Evolutionary conservation across 2,113 vertebrate genomes (phyloP).

Genomic region (Scalopus aquaticus): DNA sequence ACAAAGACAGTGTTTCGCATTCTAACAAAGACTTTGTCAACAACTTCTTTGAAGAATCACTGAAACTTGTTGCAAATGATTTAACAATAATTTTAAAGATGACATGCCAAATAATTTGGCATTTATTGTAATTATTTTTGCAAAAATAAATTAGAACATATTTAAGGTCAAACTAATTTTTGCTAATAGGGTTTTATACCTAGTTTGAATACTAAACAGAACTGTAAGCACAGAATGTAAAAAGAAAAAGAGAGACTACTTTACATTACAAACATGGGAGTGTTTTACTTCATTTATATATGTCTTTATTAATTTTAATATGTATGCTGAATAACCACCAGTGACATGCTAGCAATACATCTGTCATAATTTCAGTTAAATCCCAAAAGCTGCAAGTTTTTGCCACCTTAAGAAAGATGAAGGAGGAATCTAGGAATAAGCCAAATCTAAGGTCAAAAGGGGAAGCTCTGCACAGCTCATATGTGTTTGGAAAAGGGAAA

Average conservation of each 20-base stretch:
- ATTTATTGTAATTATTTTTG: conserved; percentile 4
- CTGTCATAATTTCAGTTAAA: background rate
- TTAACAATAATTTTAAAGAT: background rate
- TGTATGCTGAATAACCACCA: background rate
- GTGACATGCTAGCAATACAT: background rate
- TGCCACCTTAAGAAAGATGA: background rate
- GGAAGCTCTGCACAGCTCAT: background rate
- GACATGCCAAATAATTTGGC: background rate
- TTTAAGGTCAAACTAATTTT: background rate
- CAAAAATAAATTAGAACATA: background rate
- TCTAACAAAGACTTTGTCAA: background rate
- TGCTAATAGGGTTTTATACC: background rate
- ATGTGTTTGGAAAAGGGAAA: background rate
- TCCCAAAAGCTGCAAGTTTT: background rate
- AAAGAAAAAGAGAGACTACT: background rate
- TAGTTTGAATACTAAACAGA: background rate
- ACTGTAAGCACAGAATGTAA: background rate
- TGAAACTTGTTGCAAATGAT: background rate
- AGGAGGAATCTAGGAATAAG: background rate
- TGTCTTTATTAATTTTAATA: background rate
- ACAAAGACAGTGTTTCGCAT: background rate
- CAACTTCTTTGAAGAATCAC: background rate
- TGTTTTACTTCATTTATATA: background rate
- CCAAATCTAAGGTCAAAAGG: background rate
- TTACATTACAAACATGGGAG: background rate